Evolutionary conservation across 1,140 invertebrate species (phyloP).

Genomic region (Linepithema humile): DNA sequence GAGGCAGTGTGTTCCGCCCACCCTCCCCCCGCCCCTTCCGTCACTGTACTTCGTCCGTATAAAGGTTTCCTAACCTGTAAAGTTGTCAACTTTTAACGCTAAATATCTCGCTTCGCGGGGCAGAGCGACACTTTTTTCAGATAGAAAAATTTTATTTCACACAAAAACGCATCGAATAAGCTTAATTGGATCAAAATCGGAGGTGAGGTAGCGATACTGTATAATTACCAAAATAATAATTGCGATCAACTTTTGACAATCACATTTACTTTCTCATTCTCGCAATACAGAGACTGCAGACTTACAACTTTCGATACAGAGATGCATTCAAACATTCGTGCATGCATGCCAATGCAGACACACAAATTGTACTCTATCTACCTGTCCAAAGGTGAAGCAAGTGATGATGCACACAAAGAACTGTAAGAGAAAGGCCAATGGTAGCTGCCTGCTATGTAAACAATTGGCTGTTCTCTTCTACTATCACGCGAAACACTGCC

Average conservation of each 20-base stretch:
- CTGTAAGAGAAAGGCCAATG: conserved; percentile 98
- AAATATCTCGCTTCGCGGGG: too few relatives aligned
- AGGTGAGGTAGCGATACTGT: too few relatives aligned
- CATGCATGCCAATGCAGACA: conserved; percentile 99
- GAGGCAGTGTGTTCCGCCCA: too few relatives aligned
- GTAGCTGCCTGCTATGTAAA: conserved; percentile 99
- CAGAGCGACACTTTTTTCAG: too few relatives aligned
- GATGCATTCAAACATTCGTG: conserved; percentile 98
- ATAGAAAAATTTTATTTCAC: too few relatives aligned
- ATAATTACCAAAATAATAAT: too few relatives aligned
- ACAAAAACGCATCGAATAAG: too few relatives aligned
- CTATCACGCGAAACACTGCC: conserved; percentile 99
- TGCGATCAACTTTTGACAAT: neutral
- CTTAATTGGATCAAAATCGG: too few relatives aligned
- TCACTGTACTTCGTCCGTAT: too few relatives aligned
- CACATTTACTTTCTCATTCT: conserved; percentile 18
- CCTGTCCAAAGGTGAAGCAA: conserved; percentile 99
- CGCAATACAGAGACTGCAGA: conserved; percentile 90
- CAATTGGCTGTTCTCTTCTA: conserved; percentile 99
- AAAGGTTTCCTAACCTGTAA: too few relatives aligned
- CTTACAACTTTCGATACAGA: conserved; percentile 96
- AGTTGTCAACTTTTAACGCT: too few relatives aligned
- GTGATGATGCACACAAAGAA: conserved; percentile 98
- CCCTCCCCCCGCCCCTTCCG: too few relatives aligned
- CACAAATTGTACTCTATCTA: conserved; percentile 97